These are phyloP conservation scores for Genyomyrus donnyi DNA, from an alignment of 2,113 vertebrate genomes.

Conservation along the genomic window DNA sequence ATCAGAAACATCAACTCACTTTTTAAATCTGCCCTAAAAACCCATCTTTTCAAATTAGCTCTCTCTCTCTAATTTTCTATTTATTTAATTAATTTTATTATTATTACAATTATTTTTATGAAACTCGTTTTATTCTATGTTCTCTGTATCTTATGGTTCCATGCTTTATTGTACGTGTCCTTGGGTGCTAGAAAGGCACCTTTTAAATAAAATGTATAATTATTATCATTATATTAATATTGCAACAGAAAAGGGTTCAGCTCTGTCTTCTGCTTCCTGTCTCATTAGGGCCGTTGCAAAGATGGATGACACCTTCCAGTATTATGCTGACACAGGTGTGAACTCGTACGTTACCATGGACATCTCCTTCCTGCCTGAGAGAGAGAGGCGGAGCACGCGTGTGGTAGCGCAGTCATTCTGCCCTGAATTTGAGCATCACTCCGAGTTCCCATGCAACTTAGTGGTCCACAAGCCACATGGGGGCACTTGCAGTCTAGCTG, in stretches of 20 bases:
- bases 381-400: slow-evolving; percentile 56
- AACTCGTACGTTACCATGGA: slow-evolving; percentile 70
- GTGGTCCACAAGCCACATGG: slow-evolving; percentile 64
- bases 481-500: slow-evolving; percentile 76
- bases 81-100: too few relatives aligned
- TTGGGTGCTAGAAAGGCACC: too few relatives aligned
- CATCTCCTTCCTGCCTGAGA: slow-evolving; percentile 71
- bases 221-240: neutral
- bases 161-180: too few relatives aligned
- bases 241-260: neutral
- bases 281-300: slow-evolving; percentile 64
- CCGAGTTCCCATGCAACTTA: slow-evolving; percentile 69
- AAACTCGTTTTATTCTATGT: too few relatives aligned
- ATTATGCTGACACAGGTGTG: slow-evolving; percentile 67
- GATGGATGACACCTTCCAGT: slow-evolving; percentile 58
- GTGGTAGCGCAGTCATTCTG: slow-evolving; percentile 72
- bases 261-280: neutral
- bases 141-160: too few relatives aligned
- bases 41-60: too few relatives aligned
- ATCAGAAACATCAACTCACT: too few relatives aligned
- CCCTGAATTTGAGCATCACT: slow-evolving; percentile 75
- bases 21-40: too few relatives aligned
- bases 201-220: too few relatives aligned
- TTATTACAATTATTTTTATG: too few relatives aligned
- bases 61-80: too few relatives aligned